Evolutionary conservation across 2,113 vertebrate species (phyloP), one percentile per base, ranked within the genome.

Genomic region (Burhinus oedicnemus): DNA sequence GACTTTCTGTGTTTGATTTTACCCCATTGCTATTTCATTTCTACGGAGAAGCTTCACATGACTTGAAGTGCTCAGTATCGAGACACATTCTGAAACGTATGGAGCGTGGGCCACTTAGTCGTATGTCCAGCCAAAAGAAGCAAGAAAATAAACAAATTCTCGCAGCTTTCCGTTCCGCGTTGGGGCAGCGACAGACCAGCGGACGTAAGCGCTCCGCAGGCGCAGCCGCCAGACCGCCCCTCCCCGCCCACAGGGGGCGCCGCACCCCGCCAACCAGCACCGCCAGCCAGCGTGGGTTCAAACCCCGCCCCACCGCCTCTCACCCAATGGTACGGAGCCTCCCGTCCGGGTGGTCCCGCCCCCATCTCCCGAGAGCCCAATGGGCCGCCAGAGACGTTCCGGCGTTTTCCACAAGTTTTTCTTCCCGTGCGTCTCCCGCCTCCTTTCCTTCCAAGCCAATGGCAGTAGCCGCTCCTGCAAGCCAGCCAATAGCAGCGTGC

Each of bases 151-250:
- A 12, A 2, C 29, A 1, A 19, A 15, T 4, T 30, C 15, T 2
- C 34, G 4, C 5, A 8, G 36, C 9, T 2, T 15, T 5, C 26
- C 49, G 0, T 0, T 2, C 8, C 2, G 22, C 29, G 2, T 0
- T 2, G 36, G 1, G 8, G 6, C 36, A 0, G 9, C 0, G 2
- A 8, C 9, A 2, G 11, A 5, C 19, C 0, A 1, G 2, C 26
- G 0, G 5, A 2, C 0, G 21, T 0, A 3, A 8, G 8, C 27
- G 0, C 5, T 3, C 19, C 64, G 0, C 2, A 12, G 5, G 6
- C 14, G 13, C 3, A 1, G 20, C 42, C 18, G 14, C 6, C 40
- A 40, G 8, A 40, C 40, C 40, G 40, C 40, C 40, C 40, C 40
- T 9, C 40, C 0, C 40, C 6, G 4, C 12, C 32, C 42, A 1